Evolutionary conservation across 1,140 invertebrate genomes (phyloP), one percentile per base, ranked within the genome.

Genomic region (Chlorops oryzae): DNA sequence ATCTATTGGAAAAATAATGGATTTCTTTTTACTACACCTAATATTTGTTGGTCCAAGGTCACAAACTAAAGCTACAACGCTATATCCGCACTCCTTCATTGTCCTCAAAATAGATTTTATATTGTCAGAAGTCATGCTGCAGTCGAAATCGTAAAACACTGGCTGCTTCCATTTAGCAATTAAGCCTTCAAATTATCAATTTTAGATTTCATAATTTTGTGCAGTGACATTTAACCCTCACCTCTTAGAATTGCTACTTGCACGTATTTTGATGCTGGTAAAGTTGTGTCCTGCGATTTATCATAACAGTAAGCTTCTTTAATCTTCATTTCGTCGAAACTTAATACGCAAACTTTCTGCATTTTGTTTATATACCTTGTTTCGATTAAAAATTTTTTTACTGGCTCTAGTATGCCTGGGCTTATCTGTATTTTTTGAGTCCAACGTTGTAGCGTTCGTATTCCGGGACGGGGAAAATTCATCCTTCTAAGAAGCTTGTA

Each of bases 101-200:
- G 7, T 32, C 22, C 21, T 21, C 22, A 28, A 28, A n/a, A 45
- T 27, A 28, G 5, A 5, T 4, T 17, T 17, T 28, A 45, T 18
- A 17, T 18, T 10, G 5, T 45, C 12, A n/a, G 2, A 3, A 2
- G 43, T 32, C 27, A 45, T 45, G 3, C 15, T n/a, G 13, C 3
- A 27, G 13, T 45, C 24, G 21, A 45, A 45, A 3, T n/a, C 13
- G 12, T 45, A 45, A 45, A 45, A 45, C n/a, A 45, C 13, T 6
- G 43, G 43, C 13, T 45, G 43, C 20, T 45, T 45, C 43, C 43
- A 45, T 13, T 28, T 45, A 28, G 24, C 27, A 13, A 45, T 45
- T 5, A 28, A 28, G 15, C 43, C 24, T 40, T 2, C 2, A 40
- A 40, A 18, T 17, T 32, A 40, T n/a, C n/a, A n/a, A 18, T 39